Conservation (phyloP, 2,113 vertebrate species). For the Strix uralensis region DNA sequence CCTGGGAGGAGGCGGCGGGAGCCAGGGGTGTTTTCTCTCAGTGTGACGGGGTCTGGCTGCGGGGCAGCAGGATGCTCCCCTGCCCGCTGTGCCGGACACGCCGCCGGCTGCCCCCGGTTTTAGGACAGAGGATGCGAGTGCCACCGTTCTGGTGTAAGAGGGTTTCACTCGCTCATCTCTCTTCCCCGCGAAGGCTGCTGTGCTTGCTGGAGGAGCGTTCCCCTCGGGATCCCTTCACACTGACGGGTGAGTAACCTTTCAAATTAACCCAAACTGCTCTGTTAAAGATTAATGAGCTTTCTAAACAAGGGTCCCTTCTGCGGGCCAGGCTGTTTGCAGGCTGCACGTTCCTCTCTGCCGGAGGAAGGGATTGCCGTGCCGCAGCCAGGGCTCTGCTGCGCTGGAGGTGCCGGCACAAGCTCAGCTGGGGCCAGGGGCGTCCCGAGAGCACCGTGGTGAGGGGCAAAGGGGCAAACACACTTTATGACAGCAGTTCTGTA, state of each 20-base stretch:
- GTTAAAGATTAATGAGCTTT: not conserved
- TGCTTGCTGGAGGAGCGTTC: not conserved
- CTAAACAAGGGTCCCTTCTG: not conserved
- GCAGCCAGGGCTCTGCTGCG: not conserved
- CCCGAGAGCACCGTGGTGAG: fast-evolving
- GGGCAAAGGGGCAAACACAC: fast-evolving
- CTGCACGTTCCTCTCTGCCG: fast-evolving
- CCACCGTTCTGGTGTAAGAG: not conserved
- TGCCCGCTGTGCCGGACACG: not conserved
- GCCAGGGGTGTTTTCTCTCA: not conserved
- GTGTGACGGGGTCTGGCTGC: not conserved
- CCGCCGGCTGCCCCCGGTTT: not conserved
- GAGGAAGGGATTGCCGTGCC: not conserved
- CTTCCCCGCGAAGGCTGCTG: not conserved
- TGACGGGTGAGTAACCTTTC: slow-evolving; percentile 28
- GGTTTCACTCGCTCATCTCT: not conserved
- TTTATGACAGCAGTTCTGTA: fast-evolving
- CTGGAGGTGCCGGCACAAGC: not conserved
- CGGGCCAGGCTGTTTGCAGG: not conserved
- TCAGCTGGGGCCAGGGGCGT: not conserved
- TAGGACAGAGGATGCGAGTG: not conserved
- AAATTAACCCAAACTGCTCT: not conserved
- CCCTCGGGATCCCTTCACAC: not conserved
- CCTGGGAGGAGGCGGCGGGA: not conserved
- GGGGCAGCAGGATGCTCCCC: not conserved